These are phyloP conservation scores for Mixornis gularis DNA, from an alignment of 2,113 vertebrate species.

Conservation along the genomic window DNA sequence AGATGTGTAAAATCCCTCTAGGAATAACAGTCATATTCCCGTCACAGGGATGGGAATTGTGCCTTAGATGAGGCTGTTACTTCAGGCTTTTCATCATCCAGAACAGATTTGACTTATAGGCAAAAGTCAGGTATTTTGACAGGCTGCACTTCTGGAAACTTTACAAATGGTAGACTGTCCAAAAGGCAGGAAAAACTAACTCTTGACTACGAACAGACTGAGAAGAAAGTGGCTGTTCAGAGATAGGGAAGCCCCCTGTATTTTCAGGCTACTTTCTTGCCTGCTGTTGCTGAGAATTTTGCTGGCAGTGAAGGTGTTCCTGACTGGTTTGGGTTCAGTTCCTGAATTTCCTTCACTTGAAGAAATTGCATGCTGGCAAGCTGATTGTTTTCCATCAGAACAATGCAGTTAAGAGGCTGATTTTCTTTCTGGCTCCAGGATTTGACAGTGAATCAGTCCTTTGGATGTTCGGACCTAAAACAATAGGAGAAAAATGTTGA, in stretches of 20 bases:
- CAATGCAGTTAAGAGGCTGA: background rate
- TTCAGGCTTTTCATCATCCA: background rate
- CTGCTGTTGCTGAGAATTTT: constrained; percentile 11
- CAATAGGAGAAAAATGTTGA: background rate
- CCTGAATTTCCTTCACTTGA: constrained; percentile 21
- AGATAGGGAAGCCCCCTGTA: background rate
- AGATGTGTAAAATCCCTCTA: background rate
- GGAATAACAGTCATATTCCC: background rate
- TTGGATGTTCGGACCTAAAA: background rate
- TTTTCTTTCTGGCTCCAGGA: constrained; percentile 33
- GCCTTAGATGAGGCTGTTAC: background rate
- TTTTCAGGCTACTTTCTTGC: background rate
- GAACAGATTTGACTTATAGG: background rate
- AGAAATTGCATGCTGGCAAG: constrained; percentile 28
- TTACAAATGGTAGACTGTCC: background rate
- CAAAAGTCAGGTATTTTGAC: background rate
- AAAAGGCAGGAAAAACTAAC: constrained; percentile 45
- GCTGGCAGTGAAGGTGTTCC: background rate
- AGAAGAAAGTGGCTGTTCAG: constrained; percentile 15
- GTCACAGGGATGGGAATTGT: background rate
- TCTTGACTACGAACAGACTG: constrained; percentile 50
- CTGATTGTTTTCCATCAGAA: background rate
- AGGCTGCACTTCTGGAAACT: background rate
- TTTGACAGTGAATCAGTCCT: background rate
- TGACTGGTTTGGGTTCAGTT: constrained; percentile 5